A percentile compares a stretch with the other conserved stretches of the same genome.
These are phyloP conservation scores for Cyprinodon variegatus DNA, from an alignment of 2,113 vertebrate genomes.

Conservation along the genomic window DNA sequence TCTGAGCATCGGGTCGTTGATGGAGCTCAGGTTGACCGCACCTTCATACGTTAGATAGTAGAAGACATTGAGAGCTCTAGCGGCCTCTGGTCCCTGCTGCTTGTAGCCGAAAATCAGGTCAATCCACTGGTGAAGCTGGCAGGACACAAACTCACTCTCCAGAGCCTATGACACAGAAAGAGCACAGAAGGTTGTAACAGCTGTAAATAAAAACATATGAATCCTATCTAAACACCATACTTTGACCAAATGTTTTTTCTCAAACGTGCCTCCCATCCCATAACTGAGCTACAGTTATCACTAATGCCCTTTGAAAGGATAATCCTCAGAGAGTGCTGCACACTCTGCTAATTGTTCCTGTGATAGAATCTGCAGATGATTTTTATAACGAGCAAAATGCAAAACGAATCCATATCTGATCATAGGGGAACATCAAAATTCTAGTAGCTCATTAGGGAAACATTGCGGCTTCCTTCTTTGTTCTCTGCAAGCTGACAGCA, in stretches of 20 bases:
- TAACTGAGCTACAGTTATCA: constrained; percentile 52
- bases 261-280: constrained; percentile 27
- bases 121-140: constrained; percentile 99
- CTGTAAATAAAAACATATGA: constrained; percentile 49
- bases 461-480: constrained; percentile 63
- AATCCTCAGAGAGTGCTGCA: constrained; percentile 41
- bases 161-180: constrained; percentile 83
- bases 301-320: constrained; percentile 45
- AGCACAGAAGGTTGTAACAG: constrained; percentile 5
- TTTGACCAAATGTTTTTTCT: constrained; percentile 34
- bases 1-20: constrained; percentile 89
- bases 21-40: constrained; percentile 91
- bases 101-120: constrained; percentile 99
- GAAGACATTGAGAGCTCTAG: constrained; percentile 93
- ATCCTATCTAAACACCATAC: constrained; percentile 11
- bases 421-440: constrained; percentile 59
- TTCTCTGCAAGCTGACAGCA: constrained; percentile 55
- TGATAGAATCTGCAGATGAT: constrained; percentile 58
- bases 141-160: constrained; percentile 99
- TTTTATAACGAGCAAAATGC: constrained; percentile 58
- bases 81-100: constrained; percentile 95
- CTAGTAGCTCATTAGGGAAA: constrained; percentile 67
- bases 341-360: constrained; percentile 46
- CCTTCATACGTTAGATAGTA: constrained; percentile 98
- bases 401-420: constrained; percentile 53